Evolutionary conservation across 2,797 vertebrate genomes (phyloP), one percentile per base, ranked within the genome.

Genomic region (Onychomys arenicola): DNA sequence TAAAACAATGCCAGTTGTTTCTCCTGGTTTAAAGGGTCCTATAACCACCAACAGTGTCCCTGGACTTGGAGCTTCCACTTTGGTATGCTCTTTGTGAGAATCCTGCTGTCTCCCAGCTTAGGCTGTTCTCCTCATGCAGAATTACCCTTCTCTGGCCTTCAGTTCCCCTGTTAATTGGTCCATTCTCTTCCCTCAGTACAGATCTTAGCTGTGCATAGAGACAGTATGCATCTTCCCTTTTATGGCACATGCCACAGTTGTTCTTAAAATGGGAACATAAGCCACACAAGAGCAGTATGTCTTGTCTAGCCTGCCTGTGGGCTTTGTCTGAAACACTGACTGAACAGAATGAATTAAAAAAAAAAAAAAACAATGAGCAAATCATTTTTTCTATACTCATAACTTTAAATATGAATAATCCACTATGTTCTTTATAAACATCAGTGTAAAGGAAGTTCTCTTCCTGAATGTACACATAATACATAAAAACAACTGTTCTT

Each of bases 191-290:
- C 25, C 25, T 19, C 9, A 71, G 23, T 13, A 17, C 1, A 71
- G 46, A 5, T n/a, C 23, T 55, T 32, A 82, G 57, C 32, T 76
- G 14, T 49, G 46, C 17, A 57, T 1, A 52, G 32, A 63, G 13
- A 49, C 23, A 34, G 8, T 49, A 57, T 40, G 12, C 21, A 21
- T 21, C 65, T 63, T 55, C 4, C 32, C 34, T 77, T 37, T 76
- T 49, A 23, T 9, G 49, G 23, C 14, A 46, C 0, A 0, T 34
- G n/a, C 52, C 16, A 59, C 3, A 19, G 19, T 5, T 84, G 14
- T 43, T 32, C 23, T 93, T 85, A 25, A 29, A 5, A 63, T 0
- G 19, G 75, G 29, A 82, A 52, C 49, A 23, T 2, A 65, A 37
- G 1, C 2, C 61, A 27, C 19, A 11, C 6, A 49, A 76, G 2